Conservation (phyloP, 2,797 vertebrate species). For the Hafferia zeledoni region DNA sequence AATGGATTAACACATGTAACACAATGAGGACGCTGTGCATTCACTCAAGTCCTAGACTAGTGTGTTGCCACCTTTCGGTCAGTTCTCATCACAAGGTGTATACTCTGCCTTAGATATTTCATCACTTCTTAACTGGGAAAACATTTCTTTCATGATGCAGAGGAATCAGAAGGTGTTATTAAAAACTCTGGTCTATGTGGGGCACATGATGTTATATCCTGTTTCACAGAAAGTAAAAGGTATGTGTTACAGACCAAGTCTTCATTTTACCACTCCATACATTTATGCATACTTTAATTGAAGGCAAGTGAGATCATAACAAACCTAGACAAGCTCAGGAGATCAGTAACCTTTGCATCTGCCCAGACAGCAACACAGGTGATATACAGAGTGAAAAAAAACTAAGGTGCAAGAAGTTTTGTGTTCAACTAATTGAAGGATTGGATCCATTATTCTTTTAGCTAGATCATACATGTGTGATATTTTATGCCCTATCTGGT, state of each 20-base stretch:
- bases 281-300: not conserved
- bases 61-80: not conserved
- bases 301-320: not conserved
- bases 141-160: not conserved
- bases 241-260: not conserved
- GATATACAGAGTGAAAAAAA: not conserved
- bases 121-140: not conserved
- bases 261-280: not conserved
- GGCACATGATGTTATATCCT: not conserved
- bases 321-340: not conserved
- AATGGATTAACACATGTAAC: not conserved
- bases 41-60: not conserved
- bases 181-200: not conserved
- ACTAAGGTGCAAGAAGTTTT: not conserved
- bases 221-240: not conserved
- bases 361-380: not conserved
- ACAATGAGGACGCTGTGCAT: not conserved
- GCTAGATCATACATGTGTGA: not conserved
- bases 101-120: not conserved
- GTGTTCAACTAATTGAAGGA: not conserved
- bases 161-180: not conserved
- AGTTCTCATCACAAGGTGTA: not conserved
- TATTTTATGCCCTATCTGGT: not conserved
- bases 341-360: not conserved
- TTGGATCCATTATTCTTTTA: not conserved